phyloP scores from a whole-genome alignment of 2,797 vertebrate genomes.

The Pteropus rufus region DNA sequence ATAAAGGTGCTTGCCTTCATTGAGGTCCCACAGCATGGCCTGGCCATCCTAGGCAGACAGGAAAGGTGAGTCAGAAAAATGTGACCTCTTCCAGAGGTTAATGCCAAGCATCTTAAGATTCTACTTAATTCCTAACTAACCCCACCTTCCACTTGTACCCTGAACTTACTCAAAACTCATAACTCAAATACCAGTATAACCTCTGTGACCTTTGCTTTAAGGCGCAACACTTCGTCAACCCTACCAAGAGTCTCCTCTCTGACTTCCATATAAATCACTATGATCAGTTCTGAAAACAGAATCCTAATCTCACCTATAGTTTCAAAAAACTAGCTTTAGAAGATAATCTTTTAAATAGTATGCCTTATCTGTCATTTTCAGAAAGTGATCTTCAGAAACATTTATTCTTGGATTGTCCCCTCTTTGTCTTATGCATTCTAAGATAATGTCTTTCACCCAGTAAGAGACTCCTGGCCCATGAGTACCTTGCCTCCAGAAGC shows the following conservation, averaged over 20 bases:
- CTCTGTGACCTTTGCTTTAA: not conserved
- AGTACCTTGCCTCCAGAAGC: conserved; percentile 96
- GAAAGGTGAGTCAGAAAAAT: not conserved
- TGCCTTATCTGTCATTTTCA: not conserved
- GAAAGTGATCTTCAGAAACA: not conserved
- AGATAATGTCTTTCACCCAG: not conserved
- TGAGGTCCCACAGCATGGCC: conserved; percentile 98
- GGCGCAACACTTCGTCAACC: not conserved
- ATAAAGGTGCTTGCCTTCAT: conserved; percentile 98
- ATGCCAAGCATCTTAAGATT: not conserved
- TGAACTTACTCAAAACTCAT: not conserved
- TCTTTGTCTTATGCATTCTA: not conserved
- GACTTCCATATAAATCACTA: not conserved
- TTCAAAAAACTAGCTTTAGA: not conserved
- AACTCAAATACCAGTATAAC: not conserved
- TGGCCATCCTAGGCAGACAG: conserved; percentile 89
- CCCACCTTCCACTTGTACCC: accelerated
- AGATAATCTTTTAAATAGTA: not conserved
- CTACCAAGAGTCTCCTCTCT: not conserved
- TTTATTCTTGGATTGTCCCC: not conserved
- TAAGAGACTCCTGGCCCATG: not conserved
- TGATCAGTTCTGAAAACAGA: not conserved
- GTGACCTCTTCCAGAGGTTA: not conserved
- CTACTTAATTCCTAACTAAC: not conserved
- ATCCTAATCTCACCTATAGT: not conserved